Evolutionary conservation across 1,140 invertebrate genomes (phyloP).

Genomic region (Elymnias hypermnestra): DNA sequence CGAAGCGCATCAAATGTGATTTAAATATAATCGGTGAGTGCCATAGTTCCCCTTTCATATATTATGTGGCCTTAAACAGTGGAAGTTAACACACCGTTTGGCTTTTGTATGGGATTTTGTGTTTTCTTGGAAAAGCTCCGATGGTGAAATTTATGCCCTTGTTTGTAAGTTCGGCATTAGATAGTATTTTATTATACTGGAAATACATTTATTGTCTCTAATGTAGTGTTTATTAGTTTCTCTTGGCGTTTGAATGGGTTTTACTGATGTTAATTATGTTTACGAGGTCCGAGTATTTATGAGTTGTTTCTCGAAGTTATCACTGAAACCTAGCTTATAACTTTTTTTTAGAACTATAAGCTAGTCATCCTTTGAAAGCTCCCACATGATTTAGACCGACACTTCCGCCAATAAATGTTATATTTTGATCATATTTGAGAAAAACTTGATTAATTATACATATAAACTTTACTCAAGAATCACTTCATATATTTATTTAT

Average conservation of each 20-base stretch:
- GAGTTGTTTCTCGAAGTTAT: neutral
- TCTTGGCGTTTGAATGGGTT: neutral
- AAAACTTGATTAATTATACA: too few species aligned
- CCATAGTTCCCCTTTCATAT: slow-evolving; percentile 22
- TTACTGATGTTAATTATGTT: slow-evolving; percentile 14
- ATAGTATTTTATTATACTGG: slow-evolving; percentile 21
- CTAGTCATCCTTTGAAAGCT: too few species aligned
- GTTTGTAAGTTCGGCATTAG: slow-evolving; percentile 20
- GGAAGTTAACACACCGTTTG: slow-evolving; percentile 14
- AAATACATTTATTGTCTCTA: slow-evolving; percentile 14
- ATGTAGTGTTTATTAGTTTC: slow-evolving; percentile 9
- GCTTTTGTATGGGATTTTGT: slow-evolving; percentile 18
- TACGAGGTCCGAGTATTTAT: slow-evolving; percentile 2
- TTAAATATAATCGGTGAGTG: slow-evolving; percentile 43
- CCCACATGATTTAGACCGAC: too few species aligned
- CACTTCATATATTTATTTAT: too few species aligned
- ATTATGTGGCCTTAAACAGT: slow-evolving; percentile 18
- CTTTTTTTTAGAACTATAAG: too few species aligned
- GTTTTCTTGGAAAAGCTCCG: slow-evolving; percentile 14
- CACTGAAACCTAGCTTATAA: too few species aligned
- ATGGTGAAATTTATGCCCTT: slow-evolving; percentile 28
- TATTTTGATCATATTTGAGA: too few species aligned
- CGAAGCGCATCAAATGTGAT: slow-evolving; percentile 43
- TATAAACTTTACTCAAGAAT: too few species aligned
- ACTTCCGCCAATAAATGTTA: too few species aligned